Evolutionary conservation across 2,888 invertebrate genomes (phyloP).

Genomic region (Nemotelus pantherinus): DNA sequence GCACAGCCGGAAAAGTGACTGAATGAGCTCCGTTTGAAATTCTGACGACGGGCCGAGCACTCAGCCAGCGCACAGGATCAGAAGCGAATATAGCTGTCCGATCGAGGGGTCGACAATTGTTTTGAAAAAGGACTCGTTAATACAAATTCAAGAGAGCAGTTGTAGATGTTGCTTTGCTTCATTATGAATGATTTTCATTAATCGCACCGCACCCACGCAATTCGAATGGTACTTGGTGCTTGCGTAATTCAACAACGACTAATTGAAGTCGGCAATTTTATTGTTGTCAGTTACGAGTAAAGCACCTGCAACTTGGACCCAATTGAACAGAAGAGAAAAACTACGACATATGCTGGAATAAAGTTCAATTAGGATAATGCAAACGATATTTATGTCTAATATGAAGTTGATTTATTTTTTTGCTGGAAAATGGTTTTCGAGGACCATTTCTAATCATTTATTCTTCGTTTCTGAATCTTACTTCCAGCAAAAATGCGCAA

Average conservation of each 20-base stretch:
- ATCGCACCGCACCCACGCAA: conserved; percentile 26
- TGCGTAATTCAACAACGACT: conserved; percentile 34
- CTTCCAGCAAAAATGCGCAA: too few species aligned
- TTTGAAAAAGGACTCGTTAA: conserved; percentile 25
- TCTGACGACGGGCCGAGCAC: background rate
- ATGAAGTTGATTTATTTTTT: too few species aligned
- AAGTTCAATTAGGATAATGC: too few species aligned
- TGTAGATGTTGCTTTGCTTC: background rate
- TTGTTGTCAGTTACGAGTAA: background rate
- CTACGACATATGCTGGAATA: too few species aligned
- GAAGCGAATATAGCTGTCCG: background rate
- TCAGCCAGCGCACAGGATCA: background rate
- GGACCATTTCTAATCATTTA: too few species aligned
- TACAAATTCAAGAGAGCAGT: conserved; percentile 39
- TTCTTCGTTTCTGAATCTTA: too few species aligned
- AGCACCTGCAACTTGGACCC: too few species aligned
- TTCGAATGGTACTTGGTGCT: conserved; percentile 17
- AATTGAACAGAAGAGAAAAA: too few species aligned
- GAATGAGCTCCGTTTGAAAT: background rate
- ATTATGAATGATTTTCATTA: conserved; percentile 9
- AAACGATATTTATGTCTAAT: too few species aligned
- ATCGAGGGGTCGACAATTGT: conserved; percentile 32
- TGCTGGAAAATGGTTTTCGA: too few species aligned
- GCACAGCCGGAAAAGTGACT: conserved; percentile 15
- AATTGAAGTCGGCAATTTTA: conserved; percentile 25